Conservation (phyloP, 2,113 vertebrate species). For the Urocitellus parryii region DNA sequence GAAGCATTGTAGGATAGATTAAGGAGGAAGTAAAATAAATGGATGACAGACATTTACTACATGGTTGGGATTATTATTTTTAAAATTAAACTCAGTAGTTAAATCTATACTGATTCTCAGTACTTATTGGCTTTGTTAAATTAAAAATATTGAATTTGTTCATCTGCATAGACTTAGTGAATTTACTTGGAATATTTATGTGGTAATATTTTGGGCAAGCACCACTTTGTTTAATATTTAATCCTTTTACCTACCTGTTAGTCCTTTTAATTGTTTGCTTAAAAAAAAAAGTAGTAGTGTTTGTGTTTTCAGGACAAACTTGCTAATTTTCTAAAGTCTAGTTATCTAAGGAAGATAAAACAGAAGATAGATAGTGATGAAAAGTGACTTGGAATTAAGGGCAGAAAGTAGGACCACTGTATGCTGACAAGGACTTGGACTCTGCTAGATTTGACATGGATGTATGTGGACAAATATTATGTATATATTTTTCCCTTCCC, state of each 20-base stretch:
- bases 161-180: background rate
- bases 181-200: background rate
- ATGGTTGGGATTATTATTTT: background rate
- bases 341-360: constrained; percentile 19
- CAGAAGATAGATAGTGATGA: background rate
- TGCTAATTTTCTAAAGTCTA: background rate
- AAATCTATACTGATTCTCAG: background rate
- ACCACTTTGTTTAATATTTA: background rate
- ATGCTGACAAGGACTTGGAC: background rate
- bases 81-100: background rate
- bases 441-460: background rate
- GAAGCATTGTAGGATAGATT: background rate
- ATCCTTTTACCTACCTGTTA: background rate
- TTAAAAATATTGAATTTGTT: constrained; percentile 48
- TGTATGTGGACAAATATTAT: background rate
- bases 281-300: constrained; percentile 6
- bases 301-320: constrained; percentile 41
- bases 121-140: constrained; percentile 29
- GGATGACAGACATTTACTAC: background rate
- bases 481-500: background rate
- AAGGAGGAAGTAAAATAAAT: constrained; percentile 46
- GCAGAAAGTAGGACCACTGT: background rate
- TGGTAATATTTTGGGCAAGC: constrained; percentile 5
- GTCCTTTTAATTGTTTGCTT: constrained; percentile 14
- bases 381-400: constrained; percentile 16